Conservation (phyloP, 1,140 invertebrate genomes). For the Sitobion miscanthi region DNA sequence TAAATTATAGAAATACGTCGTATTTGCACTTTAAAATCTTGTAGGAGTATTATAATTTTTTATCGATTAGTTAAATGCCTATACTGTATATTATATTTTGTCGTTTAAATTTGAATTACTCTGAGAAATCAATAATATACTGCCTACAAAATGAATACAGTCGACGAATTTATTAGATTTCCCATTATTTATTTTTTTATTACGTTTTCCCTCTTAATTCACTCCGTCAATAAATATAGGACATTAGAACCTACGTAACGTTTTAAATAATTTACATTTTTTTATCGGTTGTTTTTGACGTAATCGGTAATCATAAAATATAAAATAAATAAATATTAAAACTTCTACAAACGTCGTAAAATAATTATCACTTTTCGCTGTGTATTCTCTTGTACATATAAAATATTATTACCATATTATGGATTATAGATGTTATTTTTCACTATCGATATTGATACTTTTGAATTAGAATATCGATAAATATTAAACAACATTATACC, state of each 20-base stretch:
- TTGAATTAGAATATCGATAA: not conserved
- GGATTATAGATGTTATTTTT: not conserved
- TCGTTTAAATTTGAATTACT: not conserved
- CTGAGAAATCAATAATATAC: not conserved
- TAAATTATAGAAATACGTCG: not conserved
- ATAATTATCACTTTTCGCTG: not conserved
- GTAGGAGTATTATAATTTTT: not conserved
- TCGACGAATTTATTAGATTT: not conserved
- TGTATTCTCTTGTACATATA: not conserved
- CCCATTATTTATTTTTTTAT: not conserved
- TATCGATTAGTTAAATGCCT: not conserved
- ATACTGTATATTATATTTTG: not conserved
- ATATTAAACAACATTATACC: not conserved
- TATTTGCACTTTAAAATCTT: not conserved
- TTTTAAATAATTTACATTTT: not conserved
- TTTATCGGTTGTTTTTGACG: not conserved
- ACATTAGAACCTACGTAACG: not conserved
- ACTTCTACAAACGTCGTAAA: not conserved
- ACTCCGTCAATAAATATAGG: not conserved
- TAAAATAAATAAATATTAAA: not conserved
- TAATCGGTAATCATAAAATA: not conserved
- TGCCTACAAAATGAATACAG: not conserved
- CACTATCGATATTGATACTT: not conserved
- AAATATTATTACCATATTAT: not conserved
- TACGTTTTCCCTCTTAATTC: not conserved